Base-by-base conservation (phyloP, 2,113 vertebrate species). In the Holacanthus passer region DNA sequence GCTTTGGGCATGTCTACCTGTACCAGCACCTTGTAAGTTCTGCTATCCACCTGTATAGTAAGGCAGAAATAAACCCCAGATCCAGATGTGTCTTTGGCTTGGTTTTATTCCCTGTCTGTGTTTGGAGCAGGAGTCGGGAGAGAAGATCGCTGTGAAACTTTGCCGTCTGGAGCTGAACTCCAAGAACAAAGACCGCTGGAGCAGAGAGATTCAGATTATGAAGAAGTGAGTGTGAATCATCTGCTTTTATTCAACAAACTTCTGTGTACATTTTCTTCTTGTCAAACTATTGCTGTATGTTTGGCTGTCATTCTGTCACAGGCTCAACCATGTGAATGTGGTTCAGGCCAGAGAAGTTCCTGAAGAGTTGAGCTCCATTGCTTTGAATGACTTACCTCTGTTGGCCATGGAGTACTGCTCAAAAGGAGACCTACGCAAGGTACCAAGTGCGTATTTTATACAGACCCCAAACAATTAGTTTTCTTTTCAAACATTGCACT, bases 401-500 rank as follows among this genome's bases (percentile, higher is more conserved):
- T 93, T 99, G 83, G 97, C 97, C 24, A 99, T 99, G 98, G 97
- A 99, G 79, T 99, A 97, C 76, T 99, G 98, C 88, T 97, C 97
- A 10, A 96, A 94, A 85, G 98, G 98, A 69, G 98, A 99, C 90
- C 96, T 99, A 76, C 95, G 98, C 62, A 99, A 99, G 96, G 98
- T 99, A 95, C 22, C 12, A 63, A 43, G 63, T 69, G 55, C n/a
- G 32, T 85, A 32, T 35, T 71, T 73, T 41, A 37, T 27, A 62
- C n/a, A 67, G 5, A 71, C 22, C 3, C 0, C 4, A 35, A 59
- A 29, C 10, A 24, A 0, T 35, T 76, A 14, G 20, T 41, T 64
- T 16, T 82, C 7, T 41, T 66, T 58, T 60, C 7, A 75, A 74
- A 52, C 41, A 41, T 62, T 27, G 11, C 32, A 53, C 10, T 27